Evolutionary conservation across 2,113 vertebrate genomes (phyloP).

Genomic region (Cervus canadensis): DNA sequence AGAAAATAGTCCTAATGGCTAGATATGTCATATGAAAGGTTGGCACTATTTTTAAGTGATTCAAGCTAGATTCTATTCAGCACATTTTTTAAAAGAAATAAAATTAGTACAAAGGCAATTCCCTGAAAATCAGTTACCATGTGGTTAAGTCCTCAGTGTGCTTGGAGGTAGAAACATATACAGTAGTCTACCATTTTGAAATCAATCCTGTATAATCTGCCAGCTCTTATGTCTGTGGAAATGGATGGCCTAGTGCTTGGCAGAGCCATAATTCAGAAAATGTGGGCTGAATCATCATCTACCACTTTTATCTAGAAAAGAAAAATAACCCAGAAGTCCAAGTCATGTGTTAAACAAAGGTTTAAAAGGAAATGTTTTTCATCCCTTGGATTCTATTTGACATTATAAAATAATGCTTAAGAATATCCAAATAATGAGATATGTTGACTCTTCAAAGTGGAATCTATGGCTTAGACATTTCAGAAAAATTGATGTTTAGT

Average conservation of each 20-base stretch:
- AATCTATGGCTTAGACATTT: background rate
- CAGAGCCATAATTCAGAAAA: background rate
- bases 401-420: background rate
- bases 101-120: background rate
- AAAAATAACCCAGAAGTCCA: background rate
- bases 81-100: background rate
- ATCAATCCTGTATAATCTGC: background rate
- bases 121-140: background rate
- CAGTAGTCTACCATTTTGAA: background rate
- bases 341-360: background rate
- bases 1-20: background rate
- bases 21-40: background rate
- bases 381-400: background rate
- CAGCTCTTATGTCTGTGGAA: background rate
- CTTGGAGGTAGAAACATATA: background rate
- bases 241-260: background rate
- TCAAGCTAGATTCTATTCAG: background rate
- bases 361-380: constrained; percentile 25
- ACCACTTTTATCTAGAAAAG: background rate
- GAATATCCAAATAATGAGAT: background rate
- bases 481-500: background rate
- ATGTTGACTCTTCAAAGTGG: background rate
- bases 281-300: background rate
- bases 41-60: background rate
- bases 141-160: background rate